Evolutionary conservation across 2,113 vertebrate species (phyloP).

Genomic region (Cacatua alba): DNA sequence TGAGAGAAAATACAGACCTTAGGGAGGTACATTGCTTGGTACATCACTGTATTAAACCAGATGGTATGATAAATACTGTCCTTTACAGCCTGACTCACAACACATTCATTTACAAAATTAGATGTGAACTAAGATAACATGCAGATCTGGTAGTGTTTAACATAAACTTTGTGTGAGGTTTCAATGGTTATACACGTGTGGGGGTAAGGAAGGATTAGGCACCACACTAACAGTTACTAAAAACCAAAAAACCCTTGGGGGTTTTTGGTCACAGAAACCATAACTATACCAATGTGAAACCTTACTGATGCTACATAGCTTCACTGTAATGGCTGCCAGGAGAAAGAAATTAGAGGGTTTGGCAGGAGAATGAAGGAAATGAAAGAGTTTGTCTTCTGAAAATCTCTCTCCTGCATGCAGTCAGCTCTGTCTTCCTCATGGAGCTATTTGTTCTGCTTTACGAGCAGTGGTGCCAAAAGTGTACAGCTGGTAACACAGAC

Average conservation of each 20-base stretch:
- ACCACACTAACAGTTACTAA: background rate
- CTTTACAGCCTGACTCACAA: conserved; percentile 29
- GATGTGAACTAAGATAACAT: background rate
- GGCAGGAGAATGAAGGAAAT: background rate
- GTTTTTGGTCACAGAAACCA: background rate
- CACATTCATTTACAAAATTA: background rate
- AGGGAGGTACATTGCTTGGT: background rate
- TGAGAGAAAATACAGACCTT: background rate
- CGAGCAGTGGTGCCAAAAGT: background rate
- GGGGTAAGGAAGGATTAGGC: background rate
- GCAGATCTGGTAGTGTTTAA: background rate
- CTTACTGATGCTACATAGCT: background rate
- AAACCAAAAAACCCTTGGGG: background rate
- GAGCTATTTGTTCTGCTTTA: background rate
- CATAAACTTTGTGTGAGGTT: background rate
- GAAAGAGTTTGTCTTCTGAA: background rate
- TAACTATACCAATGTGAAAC: background rate
- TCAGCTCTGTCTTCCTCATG: background rate
- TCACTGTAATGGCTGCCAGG: background rate
- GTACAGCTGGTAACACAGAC: background rate
- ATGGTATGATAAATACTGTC: conserved; percentile 8
- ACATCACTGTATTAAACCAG: background rate
- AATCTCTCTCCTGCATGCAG: background rate
- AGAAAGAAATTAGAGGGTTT: conserved; percentile 15
- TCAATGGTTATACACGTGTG: background rate